Conservation (phyloP, 2,888 invertebrate species). For the Mesodorylaimus sp. region DNA sequence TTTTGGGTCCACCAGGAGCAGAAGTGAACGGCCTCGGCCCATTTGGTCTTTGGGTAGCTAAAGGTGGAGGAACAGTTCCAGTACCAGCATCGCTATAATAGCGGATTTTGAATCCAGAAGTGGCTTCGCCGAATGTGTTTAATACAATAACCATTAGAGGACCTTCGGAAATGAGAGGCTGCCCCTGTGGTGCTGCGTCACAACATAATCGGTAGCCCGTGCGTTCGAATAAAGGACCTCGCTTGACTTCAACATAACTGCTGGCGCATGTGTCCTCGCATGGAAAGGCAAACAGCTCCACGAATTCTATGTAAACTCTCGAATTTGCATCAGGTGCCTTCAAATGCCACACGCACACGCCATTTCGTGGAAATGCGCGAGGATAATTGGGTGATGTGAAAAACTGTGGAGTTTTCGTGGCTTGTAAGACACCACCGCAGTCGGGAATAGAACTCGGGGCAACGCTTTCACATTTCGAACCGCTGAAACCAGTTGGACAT, state of each 20-base stretch:
- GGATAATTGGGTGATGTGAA: constrained; percentile 6
- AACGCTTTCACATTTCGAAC: constrained; percentile 19
- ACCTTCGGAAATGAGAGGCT: constrained; percentile 18
- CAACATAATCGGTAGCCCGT: constrained; percentile 29
- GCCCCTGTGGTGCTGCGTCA: constrained; percentile 15
- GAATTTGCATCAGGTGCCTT: constrained; percentile 14
- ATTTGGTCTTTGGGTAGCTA: no score
- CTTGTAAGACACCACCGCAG: constrained; percentile 7
- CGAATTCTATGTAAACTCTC: constrained; percentile 20
- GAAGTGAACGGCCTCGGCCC: no score
- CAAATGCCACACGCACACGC: constrained; percentile 24
- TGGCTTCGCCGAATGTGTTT: constrained; percentile 14
- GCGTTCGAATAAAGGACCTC: constrained; percentile 16
- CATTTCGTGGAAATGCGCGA: constrained; percentile 14
- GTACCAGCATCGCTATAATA: neutral
- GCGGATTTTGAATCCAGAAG: neutral
- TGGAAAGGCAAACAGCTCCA: constrained; percentile 18
- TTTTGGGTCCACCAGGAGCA: neutral
- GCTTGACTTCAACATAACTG: constrained; percentile 26
- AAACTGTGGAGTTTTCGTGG: neutral
- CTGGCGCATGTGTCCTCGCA: constrained; percentile 27
- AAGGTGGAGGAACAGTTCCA: neutral
- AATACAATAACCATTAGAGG: constrained; percentile 23
- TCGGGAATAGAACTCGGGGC: constrained; percentile 12
- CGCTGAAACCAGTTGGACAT: constrained; percentile 24